phyloP scores from a whole-genome alignment of 2,113 vertebrate genomes.

The Pollachius pollachius region DNA sequence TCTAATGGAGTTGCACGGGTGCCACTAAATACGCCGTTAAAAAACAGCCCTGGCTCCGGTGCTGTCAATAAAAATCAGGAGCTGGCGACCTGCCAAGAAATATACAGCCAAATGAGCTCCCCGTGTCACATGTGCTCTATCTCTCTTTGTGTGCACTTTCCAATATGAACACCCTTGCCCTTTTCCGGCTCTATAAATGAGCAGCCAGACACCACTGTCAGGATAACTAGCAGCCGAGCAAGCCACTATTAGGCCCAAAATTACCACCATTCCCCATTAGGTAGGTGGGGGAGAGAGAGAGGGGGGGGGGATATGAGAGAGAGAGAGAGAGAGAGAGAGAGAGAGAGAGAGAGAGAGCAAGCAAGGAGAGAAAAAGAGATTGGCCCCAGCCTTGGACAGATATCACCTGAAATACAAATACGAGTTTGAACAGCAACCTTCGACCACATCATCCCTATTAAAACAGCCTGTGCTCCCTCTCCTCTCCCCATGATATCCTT shows the following conservation, averaged over 20 bases:
- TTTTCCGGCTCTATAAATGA: conserved; percentile 45
- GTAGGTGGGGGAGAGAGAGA: no score
- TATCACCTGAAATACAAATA: conserved; percentile 63
- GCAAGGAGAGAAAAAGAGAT: conserved; percentile 21
- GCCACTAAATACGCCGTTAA: conserved; percentile 31
- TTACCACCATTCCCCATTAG: conserved; percentile 58
- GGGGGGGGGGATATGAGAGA: no score
- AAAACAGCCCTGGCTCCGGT: conserved; percentile 30
- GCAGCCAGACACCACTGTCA: conserved; percentile 37
- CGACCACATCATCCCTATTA: conserved; percentile 60
- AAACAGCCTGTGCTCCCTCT: conserved; percentile 16
- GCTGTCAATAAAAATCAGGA: conserved; percentile 49
- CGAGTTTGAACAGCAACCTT: conserved; percentile 61
- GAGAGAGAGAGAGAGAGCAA: no score
- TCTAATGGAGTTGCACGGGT: conserved; percentile 36
- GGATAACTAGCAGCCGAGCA: conserved; percentile 44
- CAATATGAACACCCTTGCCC: conserved; percentile 38
- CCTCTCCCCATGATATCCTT: conserved; percentile 23
- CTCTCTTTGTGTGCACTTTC: conserved; percentile 37
- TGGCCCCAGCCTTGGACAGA: conserved; percentile 35
- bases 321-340: no score
- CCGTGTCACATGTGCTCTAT: conserved; percentile 23
- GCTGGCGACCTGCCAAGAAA: conserved; percentile 34
- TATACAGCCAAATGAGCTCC: conserved; percentile 36
- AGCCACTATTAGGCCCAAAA: conserved; percentile 55